Percentiles rank a stretch among this genome's conserved stretches.
Evolutionary conservation across 2,113 vertebrate species (phyloP).

Genomic region (Apus apus): DNA sequence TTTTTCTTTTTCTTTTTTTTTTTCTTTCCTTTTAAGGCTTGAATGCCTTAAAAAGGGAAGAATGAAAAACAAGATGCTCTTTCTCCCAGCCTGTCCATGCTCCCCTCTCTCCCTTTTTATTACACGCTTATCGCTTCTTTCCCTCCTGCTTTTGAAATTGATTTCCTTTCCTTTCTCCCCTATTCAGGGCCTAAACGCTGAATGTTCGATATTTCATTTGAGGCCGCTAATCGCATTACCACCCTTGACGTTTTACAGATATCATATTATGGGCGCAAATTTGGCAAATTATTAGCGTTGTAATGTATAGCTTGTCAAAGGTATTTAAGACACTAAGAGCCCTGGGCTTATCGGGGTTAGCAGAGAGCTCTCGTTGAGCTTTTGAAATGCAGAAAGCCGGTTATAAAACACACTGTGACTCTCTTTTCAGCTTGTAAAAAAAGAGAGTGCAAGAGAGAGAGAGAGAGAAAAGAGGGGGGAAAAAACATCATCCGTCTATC

Average conservation of each 20-base stretch:
- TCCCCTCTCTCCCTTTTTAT: conserved; percentile 81
- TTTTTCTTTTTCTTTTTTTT: neutral
- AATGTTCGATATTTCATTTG: conserved; percentile 93
- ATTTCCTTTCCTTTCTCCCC: conserved; percentile 87
- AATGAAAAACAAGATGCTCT: conserved; percentile 70
- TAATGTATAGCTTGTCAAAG: conserved; percentile 90
- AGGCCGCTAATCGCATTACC: conserved; percentile 90
- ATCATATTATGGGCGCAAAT: conserved; percentile 91
- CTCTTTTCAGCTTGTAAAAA: conserved; percentile 81
- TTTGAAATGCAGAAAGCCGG: conserved; percentile 84
- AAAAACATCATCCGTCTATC: conserved; percentile 82
- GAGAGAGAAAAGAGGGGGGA: conserved; percentile 10
- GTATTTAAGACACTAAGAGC: conserved; percentile 86
- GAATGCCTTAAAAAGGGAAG: conserved; percentile 44
- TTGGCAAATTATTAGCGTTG: conserved; percentile 89
- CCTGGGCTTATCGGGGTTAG: conserved; percentile 88
- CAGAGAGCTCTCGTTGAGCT: conserved; percentile 82
- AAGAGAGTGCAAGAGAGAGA: conserved; percentile 65
- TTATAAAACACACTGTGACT: conserved; percentile 85
- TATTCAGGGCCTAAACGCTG: conserved; percentile 86
- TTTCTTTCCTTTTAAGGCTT: neutral
- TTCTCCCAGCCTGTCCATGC: conserved; percentile 67
- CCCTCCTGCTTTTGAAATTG: conserved; percentile 88
- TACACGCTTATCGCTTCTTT: conserved; percentile 85
- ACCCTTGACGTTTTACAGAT: conserved; percentile 91